Conservation (phyloP, 2,113 vertebrate genomes). For the Gracilinanus agilis region DNA sequence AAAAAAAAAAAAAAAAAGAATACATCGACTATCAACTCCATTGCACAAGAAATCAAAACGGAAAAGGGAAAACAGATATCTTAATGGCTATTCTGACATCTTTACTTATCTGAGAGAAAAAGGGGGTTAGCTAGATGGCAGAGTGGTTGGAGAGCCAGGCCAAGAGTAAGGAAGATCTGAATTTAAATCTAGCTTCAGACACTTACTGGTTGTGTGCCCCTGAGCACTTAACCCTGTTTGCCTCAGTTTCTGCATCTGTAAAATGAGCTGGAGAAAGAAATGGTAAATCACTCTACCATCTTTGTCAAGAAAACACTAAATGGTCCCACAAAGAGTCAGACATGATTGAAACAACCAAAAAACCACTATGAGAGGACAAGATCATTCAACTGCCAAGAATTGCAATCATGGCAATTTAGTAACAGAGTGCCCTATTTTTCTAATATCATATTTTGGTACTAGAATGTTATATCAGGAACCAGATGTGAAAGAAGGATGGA, state of each 20-base stretch:
- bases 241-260: no score
- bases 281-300: no score
- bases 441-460: not conserved
- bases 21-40: not conserved
- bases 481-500: not conserved
- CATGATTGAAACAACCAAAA: no score
- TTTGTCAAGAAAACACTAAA: no score
- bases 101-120: not conserved
- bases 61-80: constrained; percentile 34
- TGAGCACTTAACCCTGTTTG: no score
- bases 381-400: constrained; percentile 22
- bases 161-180: not conserved
- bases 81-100: not conserved
- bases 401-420: not conserved
- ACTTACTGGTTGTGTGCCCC: no score
- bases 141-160: no score
- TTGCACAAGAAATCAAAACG: constrained; percentile 7
- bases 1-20: no score
- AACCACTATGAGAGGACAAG: not conserved
- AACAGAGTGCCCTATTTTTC: not conserved
- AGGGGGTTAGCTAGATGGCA: no score
- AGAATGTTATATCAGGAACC: not conserved
- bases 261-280: no score
- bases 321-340: no score
- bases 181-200: not conserved